Evolutionary conservation across 2,113 vertebrate species (phyloP).

Genomic region (Cyprinodon brontotheroides): DNA sequence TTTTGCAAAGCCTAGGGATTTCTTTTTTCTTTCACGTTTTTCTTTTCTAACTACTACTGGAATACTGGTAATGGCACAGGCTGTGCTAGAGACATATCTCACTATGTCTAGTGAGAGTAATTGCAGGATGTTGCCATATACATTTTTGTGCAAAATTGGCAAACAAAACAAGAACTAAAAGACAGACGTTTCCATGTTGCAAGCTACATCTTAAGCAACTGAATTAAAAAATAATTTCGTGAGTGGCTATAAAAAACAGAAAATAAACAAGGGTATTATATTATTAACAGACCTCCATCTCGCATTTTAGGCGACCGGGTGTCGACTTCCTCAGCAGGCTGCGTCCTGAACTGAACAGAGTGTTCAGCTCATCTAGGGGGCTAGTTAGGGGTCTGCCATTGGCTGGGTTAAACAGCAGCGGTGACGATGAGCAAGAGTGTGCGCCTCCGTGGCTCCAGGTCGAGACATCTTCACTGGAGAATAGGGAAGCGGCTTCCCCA

Average conservation of each 20-base stretch:
- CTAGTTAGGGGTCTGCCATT: constrained; percentile 87
- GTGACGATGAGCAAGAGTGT: constrained; percentile 83
- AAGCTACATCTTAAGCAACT: not conserved
- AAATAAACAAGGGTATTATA: not conserved
- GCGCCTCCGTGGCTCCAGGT: constrained; percentile 83
- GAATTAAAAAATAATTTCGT: not conserved
- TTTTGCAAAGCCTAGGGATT: not conserved
- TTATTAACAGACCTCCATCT: constrained; percentile 85
- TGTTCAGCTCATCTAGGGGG: constrained; percentile 94
- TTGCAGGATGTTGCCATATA: too few species aligned
- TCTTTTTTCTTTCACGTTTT: too few species aligned
- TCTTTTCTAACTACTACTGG: too few species aligned
- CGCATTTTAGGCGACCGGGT: constrained; percentile 88
- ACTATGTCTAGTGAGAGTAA: too few species aligned
- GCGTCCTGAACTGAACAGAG: constrained; percentile 92
- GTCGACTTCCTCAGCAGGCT: constrained; percentile 90
- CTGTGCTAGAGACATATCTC: too few species aligned
- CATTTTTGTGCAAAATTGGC: too few species aligned
- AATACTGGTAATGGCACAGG: too few species aligned
- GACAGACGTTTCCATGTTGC: too few species aligned
- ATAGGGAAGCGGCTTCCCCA: constrained; percentile 79
- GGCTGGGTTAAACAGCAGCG: constrained; percentile 86
- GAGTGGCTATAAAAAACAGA: not conserved
- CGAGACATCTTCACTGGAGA: constrained; percentile 85
- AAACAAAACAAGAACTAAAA: too few species aligned